Evolutionary conservation across 2,113 vertebrate species (phyloP).

Genomic region (Oplegnathus fasciatus): DNA sequence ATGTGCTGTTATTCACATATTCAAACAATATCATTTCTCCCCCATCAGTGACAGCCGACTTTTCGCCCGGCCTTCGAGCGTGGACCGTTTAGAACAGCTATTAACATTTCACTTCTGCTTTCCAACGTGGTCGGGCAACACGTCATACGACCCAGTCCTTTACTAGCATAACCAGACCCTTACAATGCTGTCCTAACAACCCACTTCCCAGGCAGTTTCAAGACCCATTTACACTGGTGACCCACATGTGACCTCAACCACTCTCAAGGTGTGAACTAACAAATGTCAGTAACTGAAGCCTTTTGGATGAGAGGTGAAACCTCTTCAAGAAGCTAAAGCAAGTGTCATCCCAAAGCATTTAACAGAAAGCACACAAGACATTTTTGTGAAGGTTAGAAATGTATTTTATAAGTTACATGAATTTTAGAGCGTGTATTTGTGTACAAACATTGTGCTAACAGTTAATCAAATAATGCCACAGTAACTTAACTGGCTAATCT

Average conservation of each 20-base stretch:
- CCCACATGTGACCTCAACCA: not conserved
- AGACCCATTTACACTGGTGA: not conserved
- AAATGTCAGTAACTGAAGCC: not conserved
- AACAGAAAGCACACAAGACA: conserved; percentile 29
- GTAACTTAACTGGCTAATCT: conserved; percentile 41
- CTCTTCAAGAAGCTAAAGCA: not conserved
- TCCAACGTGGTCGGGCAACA: not conserved
- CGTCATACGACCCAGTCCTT: not conserved
- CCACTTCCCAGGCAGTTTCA: not conserved
- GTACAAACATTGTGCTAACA: conserved; percentile 42
- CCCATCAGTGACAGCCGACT: not conserved
- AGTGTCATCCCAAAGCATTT: not conserved
- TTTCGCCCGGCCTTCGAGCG: no score
- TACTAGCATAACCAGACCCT: not conserved
- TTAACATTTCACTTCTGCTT: not conserved
- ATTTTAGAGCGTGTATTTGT: not conserved
- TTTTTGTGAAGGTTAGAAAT: conserved; percentile 42
- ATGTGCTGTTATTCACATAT: not conserved
- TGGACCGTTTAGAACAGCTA: not conserved
- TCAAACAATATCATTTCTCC: not conserved
- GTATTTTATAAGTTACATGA: conserved; percentile 69
- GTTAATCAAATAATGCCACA: conserved; percentile 54
- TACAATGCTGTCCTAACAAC: not conserved
- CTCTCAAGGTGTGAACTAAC: not conserved
- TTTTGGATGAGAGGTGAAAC: no score